Percentiles rank a stretch among this genome's conserved stretches.
These are phyloP conservation scores for Muntiacus muntjak DNA, from an alignment of 2,113 vertebrate genomes.

Conservation along the genomic window DNA sequence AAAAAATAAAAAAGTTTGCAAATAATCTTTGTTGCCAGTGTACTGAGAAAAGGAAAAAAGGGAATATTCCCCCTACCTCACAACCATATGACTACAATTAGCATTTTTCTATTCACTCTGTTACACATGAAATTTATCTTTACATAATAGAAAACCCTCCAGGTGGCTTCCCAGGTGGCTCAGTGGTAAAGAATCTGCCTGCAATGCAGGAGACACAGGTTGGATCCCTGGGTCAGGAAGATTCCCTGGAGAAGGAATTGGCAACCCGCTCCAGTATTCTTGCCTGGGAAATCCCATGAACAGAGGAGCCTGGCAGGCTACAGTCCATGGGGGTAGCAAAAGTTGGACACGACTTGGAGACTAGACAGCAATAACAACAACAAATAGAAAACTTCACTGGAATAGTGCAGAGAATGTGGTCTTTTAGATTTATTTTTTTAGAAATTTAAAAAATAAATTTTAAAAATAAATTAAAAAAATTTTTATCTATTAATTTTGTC, in stretches of 20 bases:
- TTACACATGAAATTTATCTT: neutral
- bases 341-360: neutral
- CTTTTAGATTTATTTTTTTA: neutral
- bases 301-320: neutral
- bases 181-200: neutral
- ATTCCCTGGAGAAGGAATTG: neutral
- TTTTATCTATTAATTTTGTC: neutral
- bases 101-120: conserved; percentile 10
- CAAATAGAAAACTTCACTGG: neutral
- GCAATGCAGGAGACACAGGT: neutral
- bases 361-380: neutral
- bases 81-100: neutral
- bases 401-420: neutral
- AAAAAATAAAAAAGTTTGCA: neutral
- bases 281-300: neutral
- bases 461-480: neutral
- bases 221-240: neutral
- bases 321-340: neutral
- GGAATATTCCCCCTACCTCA: neutral
- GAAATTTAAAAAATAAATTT: neutral
- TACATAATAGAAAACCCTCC: neutral
- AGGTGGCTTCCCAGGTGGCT: neutral
- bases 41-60: neutral
- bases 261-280: neutral
- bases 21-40: neutral